Percentiles rank a stretch among this genome's conserved stretches.
Conservation (phyloP, 2,797 vertebrate genomes). For the Florisuga fusca region DNA sequence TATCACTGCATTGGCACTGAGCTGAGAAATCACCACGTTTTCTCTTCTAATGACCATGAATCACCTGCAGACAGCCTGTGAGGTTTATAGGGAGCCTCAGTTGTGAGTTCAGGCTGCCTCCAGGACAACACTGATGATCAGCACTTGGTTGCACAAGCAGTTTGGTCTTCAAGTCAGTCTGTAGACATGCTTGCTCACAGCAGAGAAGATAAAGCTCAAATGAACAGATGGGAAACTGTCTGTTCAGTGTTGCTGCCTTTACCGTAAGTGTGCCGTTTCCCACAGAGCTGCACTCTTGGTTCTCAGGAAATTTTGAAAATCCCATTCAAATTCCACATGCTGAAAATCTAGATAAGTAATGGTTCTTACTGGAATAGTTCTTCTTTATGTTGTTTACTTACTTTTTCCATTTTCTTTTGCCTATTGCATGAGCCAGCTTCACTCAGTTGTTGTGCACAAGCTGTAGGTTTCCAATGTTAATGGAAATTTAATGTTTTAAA, state of each 20-base stretch:
- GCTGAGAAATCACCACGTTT: background rate
- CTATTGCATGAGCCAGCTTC: background rate
- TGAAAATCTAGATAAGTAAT: background rate
- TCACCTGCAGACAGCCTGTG: background rate
- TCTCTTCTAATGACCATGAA: background rate
- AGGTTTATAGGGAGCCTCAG: background rate
- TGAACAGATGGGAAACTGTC: background rate
- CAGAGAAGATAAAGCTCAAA: background rate
- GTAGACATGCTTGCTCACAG: background rate
- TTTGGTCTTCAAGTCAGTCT: background rate
- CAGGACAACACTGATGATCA: background rate
- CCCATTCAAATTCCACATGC: background rate
- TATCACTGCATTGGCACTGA: background rate
- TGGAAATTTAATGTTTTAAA: background rate
- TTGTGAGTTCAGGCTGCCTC: background rate
- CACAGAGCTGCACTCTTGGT: background rate
- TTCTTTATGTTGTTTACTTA: background rate
- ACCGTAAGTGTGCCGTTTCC: background rate
- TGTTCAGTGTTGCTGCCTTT: background rate
- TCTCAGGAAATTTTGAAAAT: slow-evolving; percentile 4
- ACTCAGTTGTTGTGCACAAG: background rate
- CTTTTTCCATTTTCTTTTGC: background rate
- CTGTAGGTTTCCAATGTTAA: background rate
- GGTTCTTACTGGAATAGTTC: background rate
- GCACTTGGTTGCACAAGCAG: background rate